phyloP scores from a whole-genome alignment of 2,797 vertebrate genomes.

The Anabas testudineus region DNA sequence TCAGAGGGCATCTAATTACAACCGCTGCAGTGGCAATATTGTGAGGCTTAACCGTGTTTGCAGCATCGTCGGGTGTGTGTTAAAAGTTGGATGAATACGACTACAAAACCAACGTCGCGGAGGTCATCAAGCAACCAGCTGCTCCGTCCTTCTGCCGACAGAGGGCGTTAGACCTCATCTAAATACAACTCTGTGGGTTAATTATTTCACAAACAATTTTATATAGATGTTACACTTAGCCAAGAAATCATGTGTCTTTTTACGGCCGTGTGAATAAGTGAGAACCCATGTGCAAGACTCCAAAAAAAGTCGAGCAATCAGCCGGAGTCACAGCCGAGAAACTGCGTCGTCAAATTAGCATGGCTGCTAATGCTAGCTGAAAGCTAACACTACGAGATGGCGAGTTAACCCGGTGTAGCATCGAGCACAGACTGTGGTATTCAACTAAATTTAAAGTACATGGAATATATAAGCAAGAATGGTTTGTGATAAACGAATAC shows the following conservation, averaged over 20 bases:
- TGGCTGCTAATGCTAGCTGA: conserved; percentile 51
- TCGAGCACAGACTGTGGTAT: neutral
- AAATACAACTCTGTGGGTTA: conserved; percentile 31
- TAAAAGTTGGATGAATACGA: conserved; percentile 27
- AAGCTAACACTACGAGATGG: conserved; percentile 52
- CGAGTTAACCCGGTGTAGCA: conserved; percentile 18
- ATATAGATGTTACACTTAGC: neutral
- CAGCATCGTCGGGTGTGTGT: neutral
- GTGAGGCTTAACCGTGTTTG: neutral
- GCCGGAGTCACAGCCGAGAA: neutral
- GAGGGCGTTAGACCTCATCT: conserved; percentile 55
- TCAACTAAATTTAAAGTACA: fast-evolving
- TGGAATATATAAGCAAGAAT: fast-evolving
- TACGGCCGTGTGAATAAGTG: fast-evolving
- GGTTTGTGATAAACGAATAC: fast-evolving
- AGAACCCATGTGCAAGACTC: neutral
- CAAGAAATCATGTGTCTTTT: fast-evolving
- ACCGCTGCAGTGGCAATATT: neutral
- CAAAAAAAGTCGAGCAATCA: neutral
- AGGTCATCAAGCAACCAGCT: conserved; percentile 6
- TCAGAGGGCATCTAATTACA: neutral
- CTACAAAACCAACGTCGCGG: conserved; percentile 28
- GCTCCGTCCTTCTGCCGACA: conserved; percentile 37
- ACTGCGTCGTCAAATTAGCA: conserved; percentile 78
- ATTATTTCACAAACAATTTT: neutral